Base-by-base conservation (phyloP, 2,888 invertebrate genomes). In the Arctia plantaginis region DNA sequence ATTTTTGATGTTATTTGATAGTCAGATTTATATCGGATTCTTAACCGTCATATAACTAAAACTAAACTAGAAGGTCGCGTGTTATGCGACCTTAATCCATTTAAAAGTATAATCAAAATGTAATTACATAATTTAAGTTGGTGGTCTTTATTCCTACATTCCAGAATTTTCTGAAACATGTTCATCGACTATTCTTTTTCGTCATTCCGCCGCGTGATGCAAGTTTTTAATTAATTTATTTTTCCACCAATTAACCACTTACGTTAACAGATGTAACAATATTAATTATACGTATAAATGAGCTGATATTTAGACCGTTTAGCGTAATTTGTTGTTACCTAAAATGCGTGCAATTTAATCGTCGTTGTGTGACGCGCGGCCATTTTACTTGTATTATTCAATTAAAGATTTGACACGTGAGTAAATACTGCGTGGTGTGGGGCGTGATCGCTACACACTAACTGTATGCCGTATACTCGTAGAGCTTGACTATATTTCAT, bases 331-430 rank as follows among this genome's bases (percentile, higher is more conserved):
- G 41, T 67, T 47, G 41, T 66, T 44, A 30, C 55, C 30, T 71
- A 62, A 68, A 68, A 78, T 78, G 76, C 78, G 83, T 76, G 72
- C 74, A 76, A 73, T 82, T 80, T 74, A 47, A 80, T 78, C 79
- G 76, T 82, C 55, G 55, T 35, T 59, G 66, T 72, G 75, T 86
- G 84, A 85, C 83, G 86, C 81, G 79, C 76, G 66, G 65, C 67
- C 64, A 80, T 81, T 84, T 83, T 85, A 74, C 75, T 77, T 73
- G 84, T 83, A 87, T 87, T 88, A 91, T 90, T 90, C 85, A 89
- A 90, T 91, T 90, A 91, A 85, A 73, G 72, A 80, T 81, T 81
- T 77, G 82, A 77, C 88, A 89, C 85, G 90, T 88, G 88, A 85
- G 81, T 74, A 76, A 78, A 83, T 83, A 83, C 79, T 83, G 85